A percentile compares a stretch with the other conserved stretches of the same genome.
phyloP scores from a whole-genome alignment of 2,113 vertebrate species.

The Crocuta crocuta region DNA sequence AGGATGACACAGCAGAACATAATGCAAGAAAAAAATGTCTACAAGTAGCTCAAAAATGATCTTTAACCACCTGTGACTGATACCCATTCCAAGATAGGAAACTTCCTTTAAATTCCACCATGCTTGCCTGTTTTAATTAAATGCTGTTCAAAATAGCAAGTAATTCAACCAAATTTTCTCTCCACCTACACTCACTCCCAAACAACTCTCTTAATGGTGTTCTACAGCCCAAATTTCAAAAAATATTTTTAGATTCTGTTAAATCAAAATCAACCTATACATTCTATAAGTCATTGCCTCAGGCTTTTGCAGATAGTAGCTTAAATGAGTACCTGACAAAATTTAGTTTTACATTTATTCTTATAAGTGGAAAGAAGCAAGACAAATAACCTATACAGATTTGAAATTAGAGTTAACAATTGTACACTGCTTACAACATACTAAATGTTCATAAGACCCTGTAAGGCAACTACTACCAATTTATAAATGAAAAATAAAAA shows the following conservation, averaged over 20 bases:
- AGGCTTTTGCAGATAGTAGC: not conserved
- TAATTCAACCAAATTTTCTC: not conserved
- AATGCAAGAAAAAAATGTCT: not conserved
- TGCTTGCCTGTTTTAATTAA: not conserved
- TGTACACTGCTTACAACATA: not conserved
- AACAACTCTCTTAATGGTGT: not conserved
- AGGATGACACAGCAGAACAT: not conserved
- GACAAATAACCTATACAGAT: not conserved
- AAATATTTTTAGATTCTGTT: not conserved
- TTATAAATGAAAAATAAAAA: not conserved
- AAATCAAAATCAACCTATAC: not conserved
- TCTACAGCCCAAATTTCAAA: not conserved
- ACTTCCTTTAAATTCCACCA: not conserved
- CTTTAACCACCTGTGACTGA: not conserved
- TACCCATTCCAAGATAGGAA: not conserved
- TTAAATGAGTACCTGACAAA: not conserved
- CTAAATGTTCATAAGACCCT: not conserved
- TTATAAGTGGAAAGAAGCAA: not conserved
- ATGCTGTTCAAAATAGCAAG: not conserved
- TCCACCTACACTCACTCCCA: fast-evolving
- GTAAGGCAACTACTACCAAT: not conserved
- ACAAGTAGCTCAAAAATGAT: not conserved
- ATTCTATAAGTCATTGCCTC: not conserved
- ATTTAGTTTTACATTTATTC: not conserved
- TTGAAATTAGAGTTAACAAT: not conserved